These are phyloP conservation scores for Pteropus rufus DNA, from an alignment of 2,797 vertebrate genomes.

Conservation along the genomic window DNA sequence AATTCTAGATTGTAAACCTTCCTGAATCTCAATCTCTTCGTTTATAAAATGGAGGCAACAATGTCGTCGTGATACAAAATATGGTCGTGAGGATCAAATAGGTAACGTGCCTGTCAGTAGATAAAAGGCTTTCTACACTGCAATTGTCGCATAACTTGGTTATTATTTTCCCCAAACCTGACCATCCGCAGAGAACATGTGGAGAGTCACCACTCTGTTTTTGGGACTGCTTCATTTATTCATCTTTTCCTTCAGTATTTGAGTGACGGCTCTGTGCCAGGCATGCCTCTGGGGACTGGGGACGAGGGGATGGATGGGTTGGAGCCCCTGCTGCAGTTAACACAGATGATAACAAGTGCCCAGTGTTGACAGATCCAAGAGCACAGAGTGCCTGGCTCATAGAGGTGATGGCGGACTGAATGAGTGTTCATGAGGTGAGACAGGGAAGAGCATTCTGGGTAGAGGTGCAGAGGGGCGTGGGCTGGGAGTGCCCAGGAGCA, in stretches of 20 bases:
- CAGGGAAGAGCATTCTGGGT: background rate
- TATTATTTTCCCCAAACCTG: background rate
- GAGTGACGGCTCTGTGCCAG: background rate
- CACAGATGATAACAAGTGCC: background rate
- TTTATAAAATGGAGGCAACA: background rate
- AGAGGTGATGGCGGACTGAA: background rate
- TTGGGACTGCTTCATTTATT: background rate
- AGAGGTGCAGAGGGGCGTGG: fast-evolving
- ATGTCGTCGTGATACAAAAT: too few species aligned
- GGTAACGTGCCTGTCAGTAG: background rate
- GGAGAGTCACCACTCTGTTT: background rate
- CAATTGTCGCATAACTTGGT: background rate
- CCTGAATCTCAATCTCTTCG: background rate
- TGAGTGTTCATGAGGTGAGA: background rate
- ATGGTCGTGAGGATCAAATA: background rate
- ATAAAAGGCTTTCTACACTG: background rate
- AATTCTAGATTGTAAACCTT: background rate
- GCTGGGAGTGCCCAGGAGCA: background rate
- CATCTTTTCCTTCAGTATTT: background rate
- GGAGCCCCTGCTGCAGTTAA: background rate
- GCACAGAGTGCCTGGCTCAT: background rate
- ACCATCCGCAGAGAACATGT: background rate
- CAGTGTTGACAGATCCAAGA: background rate
- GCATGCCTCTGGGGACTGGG: background rate
- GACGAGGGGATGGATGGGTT: background rate